These are phyloP conservation scores for Odontamblyopus rebecca DNA, from an alignment of 2,797 vertebrate genomes.

Conservation along the genomic window DNA sequence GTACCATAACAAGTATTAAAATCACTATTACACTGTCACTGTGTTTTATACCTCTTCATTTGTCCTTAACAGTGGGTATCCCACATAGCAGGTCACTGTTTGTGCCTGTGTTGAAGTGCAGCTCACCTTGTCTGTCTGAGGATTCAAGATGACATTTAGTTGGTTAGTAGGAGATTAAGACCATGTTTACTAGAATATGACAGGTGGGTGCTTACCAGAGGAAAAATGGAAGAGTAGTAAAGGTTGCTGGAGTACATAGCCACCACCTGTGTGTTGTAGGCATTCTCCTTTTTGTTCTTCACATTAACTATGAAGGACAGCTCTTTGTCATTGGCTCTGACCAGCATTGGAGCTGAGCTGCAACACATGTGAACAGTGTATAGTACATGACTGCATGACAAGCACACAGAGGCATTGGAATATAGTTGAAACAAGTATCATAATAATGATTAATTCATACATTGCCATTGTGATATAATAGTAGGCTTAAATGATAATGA, in stretches of 20 bases:
- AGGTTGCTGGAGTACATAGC: slow-evolving; percentile 83
- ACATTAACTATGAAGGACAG: slow-evolving; percentile 79
- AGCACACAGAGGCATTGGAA: neutral
- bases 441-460: neutral
- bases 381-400: neutral
- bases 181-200: too few species aligned
- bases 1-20: neutral
- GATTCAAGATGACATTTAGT: slow-evolving; percentile 15
- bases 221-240: slow-evolving; percentile 84
- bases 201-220: slow-evolving; percentile 72
- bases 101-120: slow-evolving; percentile 77
- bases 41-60: slow-evolving; percentile 74
- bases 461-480: neutral
- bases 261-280: slow-evolving; percentile 85
- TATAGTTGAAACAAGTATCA: too few species aligned
- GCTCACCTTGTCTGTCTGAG: slow-evolving; percentile 83
- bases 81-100: slow-evolving; percentile 82
- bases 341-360: slow-evolving; percentile 78
- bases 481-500: neutral
- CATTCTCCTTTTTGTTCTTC: slow-evolving; percentile 86
- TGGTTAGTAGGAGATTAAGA: neutral
- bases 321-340: slow-evolving; percentile 81
- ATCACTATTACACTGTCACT: neutral
- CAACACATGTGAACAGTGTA: slow-evolving; percentile 21
- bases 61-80: slow-evolving; percentile 82